Evolutionary conservation across 2,113 vertebrate genomes (phyloP), one percentile per base, ranked within the genome.

Genomic region (Zosterops hypoxanthus): DNA sequence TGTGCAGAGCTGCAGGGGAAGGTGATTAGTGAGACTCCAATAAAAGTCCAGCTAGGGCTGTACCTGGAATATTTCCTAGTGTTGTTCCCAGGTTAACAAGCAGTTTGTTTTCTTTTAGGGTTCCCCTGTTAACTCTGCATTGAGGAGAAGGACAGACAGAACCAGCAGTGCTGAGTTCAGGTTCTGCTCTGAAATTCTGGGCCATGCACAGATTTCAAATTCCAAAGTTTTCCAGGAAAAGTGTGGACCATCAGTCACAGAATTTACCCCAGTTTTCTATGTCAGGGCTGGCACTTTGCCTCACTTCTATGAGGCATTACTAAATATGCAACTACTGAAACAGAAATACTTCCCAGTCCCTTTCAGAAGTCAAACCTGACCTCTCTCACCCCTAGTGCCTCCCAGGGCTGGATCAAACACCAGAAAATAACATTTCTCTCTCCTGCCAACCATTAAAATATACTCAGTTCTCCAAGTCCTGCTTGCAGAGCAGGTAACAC

Each of bases 1-100:
- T 59, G 52, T 4, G 84, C 49, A 53, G 31, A 77, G n/a, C 73
- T 42, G 63, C 61, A 39, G 53, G 80, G 66, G 23, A 47, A 60
- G 23, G 26, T 23, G 53, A 56, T 69, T 6, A 26, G 16, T 5
- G 42, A 75, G 61, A 21, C 36, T n/a, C 4, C 19, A 88, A 50
- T 4, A 14, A 31, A 44, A 78, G 64, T 2, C 36, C 52, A 70
- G 77, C 63, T 60, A 28, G 1, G 8, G 33, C 59, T 46, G 47
- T 39, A 59, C 8, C 55, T 80, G 64, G 41, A 22, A 4, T 7
- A 50, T 15, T 36, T 55, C 76, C 86, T 13, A 11, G 12, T 20
- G 9, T n/a, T 72, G n/a, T 2, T 4, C 61, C 56, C 68, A 36
- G 0, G 0, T 21, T 12, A 44, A 70, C 1, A 24, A 0, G 11